These are phyloP conservation scores for Andrena cerasifolii DNA, from an alignment of 1,140 invertebrate genomes.

Conservation along the genomic window DNA sequence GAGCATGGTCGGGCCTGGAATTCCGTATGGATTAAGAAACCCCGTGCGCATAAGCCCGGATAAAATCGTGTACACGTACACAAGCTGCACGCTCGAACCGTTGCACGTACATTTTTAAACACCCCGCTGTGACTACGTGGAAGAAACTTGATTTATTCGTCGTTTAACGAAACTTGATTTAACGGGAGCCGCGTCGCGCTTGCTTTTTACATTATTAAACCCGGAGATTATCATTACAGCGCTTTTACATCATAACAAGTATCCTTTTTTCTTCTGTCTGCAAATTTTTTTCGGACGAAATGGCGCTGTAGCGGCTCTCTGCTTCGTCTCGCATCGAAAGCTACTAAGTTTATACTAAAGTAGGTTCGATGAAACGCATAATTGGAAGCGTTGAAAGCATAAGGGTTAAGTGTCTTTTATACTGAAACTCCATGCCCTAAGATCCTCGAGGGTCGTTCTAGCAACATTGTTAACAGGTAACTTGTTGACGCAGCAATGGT, in stretches of 20 bases:
- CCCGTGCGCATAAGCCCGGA: conserved; percentile 45
- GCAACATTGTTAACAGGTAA: not conserved
- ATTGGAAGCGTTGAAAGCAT: no score
- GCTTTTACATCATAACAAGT: no score
- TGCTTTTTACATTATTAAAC: not conserved
- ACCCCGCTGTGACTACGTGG: not conserved
- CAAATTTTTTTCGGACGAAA: no score
- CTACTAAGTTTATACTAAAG: no score
- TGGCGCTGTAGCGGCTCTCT: no score
- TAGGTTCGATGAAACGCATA: no score
- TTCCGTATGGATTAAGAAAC: conserved; percentile 71
- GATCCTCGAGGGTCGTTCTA: not conserved
- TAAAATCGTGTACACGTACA: conserved; percentile 43
- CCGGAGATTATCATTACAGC: no score
- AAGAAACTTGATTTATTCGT: conserved; percentile 40
- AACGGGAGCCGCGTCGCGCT: not conserved
- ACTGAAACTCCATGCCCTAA: no score
- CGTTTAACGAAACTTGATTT: conserved; percentile 47
- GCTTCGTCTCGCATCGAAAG: no score
- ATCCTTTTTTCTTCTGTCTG: no score
- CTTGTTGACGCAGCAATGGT: not conserved
- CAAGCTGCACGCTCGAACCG: conserved; percentile 12
- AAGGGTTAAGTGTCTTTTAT: no score
- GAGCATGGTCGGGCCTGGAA: conserved; percentile 63
- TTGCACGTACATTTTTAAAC: conserved; percentile 41